Conservation (phyloP, 1,140 invertebrate genomes). For the Heliconius hermathena region DNA sequence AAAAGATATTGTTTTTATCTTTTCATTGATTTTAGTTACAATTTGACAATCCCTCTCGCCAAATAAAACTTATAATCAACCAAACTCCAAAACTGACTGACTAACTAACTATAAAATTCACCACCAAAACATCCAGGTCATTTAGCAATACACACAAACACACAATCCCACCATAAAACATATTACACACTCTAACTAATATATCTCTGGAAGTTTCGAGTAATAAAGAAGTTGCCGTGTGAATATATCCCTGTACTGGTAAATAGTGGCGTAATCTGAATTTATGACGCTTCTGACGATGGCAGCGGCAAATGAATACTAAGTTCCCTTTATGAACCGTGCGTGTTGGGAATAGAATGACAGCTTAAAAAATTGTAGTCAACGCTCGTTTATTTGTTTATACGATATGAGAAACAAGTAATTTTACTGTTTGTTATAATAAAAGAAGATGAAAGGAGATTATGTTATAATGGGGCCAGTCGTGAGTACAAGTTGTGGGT, state of each 20-base stretch:
- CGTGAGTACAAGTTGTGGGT: too few species aligned
- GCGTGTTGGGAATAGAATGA: conserved; percentile 39
- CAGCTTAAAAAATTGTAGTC: conserved; percentile 37
- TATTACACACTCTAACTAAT: background rate
- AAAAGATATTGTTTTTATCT: too few species aligned
- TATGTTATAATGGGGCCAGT: too few species aligned
- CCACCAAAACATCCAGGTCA: background rate
- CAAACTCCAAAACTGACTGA: background rate
- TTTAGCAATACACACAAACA: background rate
- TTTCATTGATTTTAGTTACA: too few species aligned
- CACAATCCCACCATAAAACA: background rate
- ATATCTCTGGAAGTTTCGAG: conserved; percentile 19
- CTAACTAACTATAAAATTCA: background rate
- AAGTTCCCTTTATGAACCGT: conserved; percentile 40
- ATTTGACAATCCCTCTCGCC: too few species aligned
- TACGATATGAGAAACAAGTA: background rate
- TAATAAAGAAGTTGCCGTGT: conserved; percentile 25
- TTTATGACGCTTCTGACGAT: conserved; percentile 45
- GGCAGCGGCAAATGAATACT: conserved; percentile 46
- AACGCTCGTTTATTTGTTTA: background rate
- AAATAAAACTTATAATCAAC: too few species aligned
- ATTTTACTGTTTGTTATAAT: background rate
- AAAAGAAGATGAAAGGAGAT: too few species aligned
- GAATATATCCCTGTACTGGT: conserved; percentile 22
- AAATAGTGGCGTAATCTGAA: conserved; percentile 41